Evolutionary conservation across 1,140 invertebrate species (phyloP).

Genomic region (roundworm (Caenorhabditis elegans)): WBcel235 BX284602.5:6839001-6839500

Average conservation of each 20-base stretch:
- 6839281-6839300: not conserved
- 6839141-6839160: not conserved
- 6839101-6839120: not conserved
- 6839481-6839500: no score
- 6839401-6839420: no score
- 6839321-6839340: no score
- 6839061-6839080: not conserved
- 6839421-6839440: no score
- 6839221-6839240: not conserved
- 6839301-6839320: not conserved
- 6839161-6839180: not conserved
- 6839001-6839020: not conserved
- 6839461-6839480: no score
- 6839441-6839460: no score
- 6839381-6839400: no score
- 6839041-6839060: slow-evolving; percentile 12
- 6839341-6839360: no score
- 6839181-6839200: not conserved
- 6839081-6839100: slow-evolving; percentile 26
- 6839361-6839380: no score
- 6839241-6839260: not conserved
- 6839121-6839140: not conserved
- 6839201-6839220: not conserved
- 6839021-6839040: not conserved
- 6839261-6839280: not conserved